Conservation (phyloP, 2,888 invertebrate genomes). For the Dynastes tityus region DNA sequence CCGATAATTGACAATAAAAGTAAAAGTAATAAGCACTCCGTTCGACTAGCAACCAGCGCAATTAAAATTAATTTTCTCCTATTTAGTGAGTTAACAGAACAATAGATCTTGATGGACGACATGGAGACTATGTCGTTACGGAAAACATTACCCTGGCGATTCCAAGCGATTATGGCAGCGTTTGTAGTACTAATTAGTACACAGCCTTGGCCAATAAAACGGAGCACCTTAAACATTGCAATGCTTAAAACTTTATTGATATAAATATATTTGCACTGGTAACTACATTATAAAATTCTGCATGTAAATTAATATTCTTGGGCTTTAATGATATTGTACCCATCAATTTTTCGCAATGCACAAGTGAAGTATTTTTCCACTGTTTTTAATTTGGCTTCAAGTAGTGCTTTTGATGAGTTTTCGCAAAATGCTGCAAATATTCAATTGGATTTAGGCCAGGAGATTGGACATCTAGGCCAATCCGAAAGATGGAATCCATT, state of each 20-base stretch:
- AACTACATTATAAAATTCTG: too few species aligned
- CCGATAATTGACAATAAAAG: constrained; percentile 29
- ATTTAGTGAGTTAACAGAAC: neutral
- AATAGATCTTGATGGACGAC: neutral
- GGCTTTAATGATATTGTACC: too few species aligned
- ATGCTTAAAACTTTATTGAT: too few species aligned
- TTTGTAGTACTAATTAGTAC: neutral
- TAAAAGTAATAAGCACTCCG: constrained; percentile 7
- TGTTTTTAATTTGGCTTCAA: neutral
- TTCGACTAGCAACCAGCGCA: neutral
- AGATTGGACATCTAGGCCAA: too few species aligned
- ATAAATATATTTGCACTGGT: too few species aligned
- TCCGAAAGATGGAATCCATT: too few species aligned
- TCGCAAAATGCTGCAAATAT: too few species aligned
- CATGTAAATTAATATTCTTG: neutral
- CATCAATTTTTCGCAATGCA: neutral
- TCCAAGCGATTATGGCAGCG: neutral
- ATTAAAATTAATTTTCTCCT: constrained; percentile 17
- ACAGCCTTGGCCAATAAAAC: neutral
- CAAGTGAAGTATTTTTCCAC: neutral
- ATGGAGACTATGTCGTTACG: constrained; percentile 13
- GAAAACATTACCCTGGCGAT: neutral
- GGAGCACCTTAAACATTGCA: neutral
- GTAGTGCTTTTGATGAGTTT: neutral
- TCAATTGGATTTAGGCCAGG: too few species aligned